Evolutionary conservation across 2,113 vertebrate species (phyloP).

Genomic region (Cochlearius cochlearius): DNA sequence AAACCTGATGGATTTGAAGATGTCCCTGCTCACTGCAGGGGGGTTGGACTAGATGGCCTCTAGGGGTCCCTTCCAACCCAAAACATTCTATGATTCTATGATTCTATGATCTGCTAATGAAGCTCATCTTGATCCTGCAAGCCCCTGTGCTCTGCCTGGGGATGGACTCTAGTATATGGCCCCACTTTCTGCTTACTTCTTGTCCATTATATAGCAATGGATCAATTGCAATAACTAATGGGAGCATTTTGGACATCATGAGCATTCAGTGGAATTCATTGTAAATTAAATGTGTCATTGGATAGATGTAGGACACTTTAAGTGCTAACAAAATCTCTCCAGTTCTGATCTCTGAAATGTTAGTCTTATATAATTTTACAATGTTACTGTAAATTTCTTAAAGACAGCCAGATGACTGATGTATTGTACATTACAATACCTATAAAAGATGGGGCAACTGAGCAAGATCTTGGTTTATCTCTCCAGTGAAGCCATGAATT

Average conservation of each 20-base stretch:
- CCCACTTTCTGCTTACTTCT: background rate
- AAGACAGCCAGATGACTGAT: constrained; percentile 30
- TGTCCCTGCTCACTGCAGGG: too few species aligned
- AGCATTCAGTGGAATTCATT: background rate
- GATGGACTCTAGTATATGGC: background rate
- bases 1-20: too few species aligned
- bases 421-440: background rate
- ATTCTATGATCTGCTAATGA: background rate
- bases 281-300: constrained; percentile 18
- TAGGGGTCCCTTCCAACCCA: too few species aligned
- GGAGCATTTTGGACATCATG: background rate
- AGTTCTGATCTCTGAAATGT: constrained; percentile 9
- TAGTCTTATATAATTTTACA: constrained; percentile 48
- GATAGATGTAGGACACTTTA: background rate
- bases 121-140: background rate
- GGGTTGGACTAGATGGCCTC: too few species aligned
- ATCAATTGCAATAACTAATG: constrained; percentile 19
- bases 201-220: background rate
- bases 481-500: background rate
- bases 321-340: background rate
- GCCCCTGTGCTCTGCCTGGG: background rate
- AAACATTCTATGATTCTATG: too few species aligned
- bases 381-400: constrained; percentile 20
- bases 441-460: constrained; percentile 24
- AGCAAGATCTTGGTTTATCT: constrained; percentile 26